Base-by-base conservation (phyloP, 2,113 vertebrate genomes). In the Microtus montanus region DNA sequence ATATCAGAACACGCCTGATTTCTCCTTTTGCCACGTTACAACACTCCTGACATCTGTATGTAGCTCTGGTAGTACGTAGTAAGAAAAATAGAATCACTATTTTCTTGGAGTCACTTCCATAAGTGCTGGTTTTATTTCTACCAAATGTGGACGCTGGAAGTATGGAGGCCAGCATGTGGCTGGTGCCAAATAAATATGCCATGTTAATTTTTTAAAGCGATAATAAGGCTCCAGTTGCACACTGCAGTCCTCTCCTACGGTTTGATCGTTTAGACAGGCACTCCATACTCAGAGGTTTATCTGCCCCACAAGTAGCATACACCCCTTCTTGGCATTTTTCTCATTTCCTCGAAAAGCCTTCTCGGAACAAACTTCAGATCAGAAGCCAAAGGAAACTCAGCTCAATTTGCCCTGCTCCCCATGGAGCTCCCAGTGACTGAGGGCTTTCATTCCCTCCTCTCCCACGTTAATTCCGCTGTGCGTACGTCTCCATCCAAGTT, bases 291-390 rank as follows among this genome's bases (percentile, higher is more conserved):
- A 93, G 86, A 80, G 89, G 77, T 90, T 94, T 97, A 97, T 98
- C 96, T 96, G 20, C 85, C 95, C 84, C 90, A 87, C 97, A 94
- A 68, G 93, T 83, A 92, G 82, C 90, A 96, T 86, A 79, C 93
- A 88, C 90, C 87, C 90, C 90, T 90, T 95, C 82, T 96, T 98
- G 97, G 97, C 96, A 95, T 97, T 97, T 97, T 94, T 92, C 93
- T 98, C 96, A 96, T 97, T 98, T 98, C 97, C 97, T 97, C 94
- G 95, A 98, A 98, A 98, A 98, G 96, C 92, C 96, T 98, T 97
- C 96, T 96, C 97, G 96, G 80, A 85, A 97, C 92, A 96, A 96
- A 96, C 94, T 94, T 98, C 89, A 98, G 96, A 98, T 98, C 95
- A 89, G 94, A 92, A 96, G 97, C 97, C 97, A 98, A 98, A 97